Base-by-base conservation (phyloP, 2,113 vertebrate species). In the Leptodactylus fuscus region DNA sequence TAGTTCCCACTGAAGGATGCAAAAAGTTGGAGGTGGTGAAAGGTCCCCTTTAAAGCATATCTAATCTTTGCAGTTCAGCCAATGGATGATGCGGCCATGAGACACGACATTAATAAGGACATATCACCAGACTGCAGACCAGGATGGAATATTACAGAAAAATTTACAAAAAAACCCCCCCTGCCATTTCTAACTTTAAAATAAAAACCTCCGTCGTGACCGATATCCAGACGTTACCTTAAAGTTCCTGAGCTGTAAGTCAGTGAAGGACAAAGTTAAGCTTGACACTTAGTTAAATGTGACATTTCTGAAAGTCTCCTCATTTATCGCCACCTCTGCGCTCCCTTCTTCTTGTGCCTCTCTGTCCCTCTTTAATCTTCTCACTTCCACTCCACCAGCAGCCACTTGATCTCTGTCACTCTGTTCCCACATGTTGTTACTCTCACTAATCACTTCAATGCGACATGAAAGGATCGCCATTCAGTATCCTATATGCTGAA, bases 371-470 rank as follows among this genome's bases (percentile, higher is more conserved):
- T 81, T 41, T 81, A 81, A 81, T 65, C 58, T 41, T 81, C 38
- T 81, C 32, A 34, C n/a, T 62, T 80, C 78, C 5, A 29, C 29
- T 46, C 41, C 5, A 12, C n/a, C 41, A 48, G 71, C 38, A 29
- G 71, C 44, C 71, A 48, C 71, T 65, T 81, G 78, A 81, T 65
- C 78, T 29, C 36, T 18, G 78, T 65, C 58, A 81, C 53, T 27
- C 1, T 62, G 36, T 41, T 81, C 58, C 51, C 44, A 75, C 71
- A 75, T 75, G 41, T 75, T 75, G 55, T 38, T 48, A 62, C 58
- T 46, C 24, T 44, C 20, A 44, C 55, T 81, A 67, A 46, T 81
- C 78, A 48, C 55, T 81, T 10, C 77, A 3, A 13, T 4, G 12
- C 4, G 7, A 18, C 62, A 18, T 32, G 29, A 67, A 16, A 18